These are phyloP conservation scores for Pogona vitticeps DNA, from an alignment of 2,113 vertebrate species.

Conservation along the genomic window DNA sequence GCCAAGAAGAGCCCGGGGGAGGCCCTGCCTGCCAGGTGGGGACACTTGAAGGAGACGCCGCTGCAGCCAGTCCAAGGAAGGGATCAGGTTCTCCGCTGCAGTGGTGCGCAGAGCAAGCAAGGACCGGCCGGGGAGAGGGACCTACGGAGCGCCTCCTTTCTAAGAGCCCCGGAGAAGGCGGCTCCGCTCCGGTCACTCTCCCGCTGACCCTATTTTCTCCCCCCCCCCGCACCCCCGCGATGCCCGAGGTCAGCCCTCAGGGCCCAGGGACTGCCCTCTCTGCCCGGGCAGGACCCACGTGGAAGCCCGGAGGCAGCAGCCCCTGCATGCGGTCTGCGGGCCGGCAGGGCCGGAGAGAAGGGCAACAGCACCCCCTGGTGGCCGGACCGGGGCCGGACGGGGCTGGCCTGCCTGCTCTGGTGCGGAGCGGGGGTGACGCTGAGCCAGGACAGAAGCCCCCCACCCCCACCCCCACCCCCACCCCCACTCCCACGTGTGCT, in stretches of 20 bases:
- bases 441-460: too few relatives aligned
- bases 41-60: background rate
- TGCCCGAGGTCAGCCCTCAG: background rate
- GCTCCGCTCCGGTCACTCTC: too few relatives aligned
- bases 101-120: background rate
- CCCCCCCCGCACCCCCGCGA: too few relatives aligned
- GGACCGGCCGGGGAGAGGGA: background rate
- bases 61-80: background rate
- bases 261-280: background rate
- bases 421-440: too few relatives aligned
- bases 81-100: background rate
- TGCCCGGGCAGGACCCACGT: too few relatives aligned
- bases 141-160: background rate
- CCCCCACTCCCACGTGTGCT: too few relatives aligned
- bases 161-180: too few relatives aligned
- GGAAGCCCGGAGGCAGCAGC: background rate
- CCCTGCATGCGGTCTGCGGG: too few relatives aligned
- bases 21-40: background rate
- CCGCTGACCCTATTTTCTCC: too few relatives aligned
- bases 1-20: background rate
- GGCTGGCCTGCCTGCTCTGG: background rate
- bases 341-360: background rate
- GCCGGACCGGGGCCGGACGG: background rate
- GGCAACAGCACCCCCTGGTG: background rate
- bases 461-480: too few relatives aligned